Evolutionary conservation across 2,797 vertebrate genomes (phyloP).

Genomic region (Liasis olivaceus): DNA sequence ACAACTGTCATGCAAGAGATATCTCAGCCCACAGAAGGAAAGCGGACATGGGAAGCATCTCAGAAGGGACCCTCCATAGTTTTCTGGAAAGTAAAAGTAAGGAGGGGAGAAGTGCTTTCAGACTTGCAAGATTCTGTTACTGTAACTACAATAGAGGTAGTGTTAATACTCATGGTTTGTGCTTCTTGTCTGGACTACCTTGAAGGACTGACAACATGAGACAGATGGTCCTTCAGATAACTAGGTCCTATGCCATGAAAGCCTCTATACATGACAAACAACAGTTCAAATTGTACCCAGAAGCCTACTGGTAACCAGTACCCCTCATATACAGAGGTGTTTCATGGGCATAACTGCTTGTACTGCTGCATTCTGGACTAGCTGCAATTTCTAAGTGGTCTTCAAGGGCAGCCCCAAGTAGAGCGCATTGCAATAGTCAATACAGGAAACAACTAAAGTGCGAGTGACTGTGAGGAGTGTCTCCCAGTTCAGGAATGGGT

Average conservation of each 20-base stretch:
- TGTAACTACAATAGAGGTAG: background rate
- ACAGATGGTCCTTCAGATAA: background rate
- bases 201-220: background rate
- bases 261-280: too few relatives aligned
- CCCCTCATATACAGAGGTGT: too few relatives aligned
- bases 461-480: too few relatives aligned
- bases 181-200: background rate
- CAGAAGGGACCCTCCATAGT: background rate
- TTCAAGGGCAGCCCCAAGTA: too few relatives aligned
- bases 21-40: background rate
- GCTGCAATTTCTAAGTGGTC: too few relatives aligned
- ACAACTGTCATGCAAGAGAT: background rate
- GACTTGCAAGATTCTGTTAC: background rate
- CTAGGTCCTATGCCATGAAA: background rate
- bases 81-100: background rate
- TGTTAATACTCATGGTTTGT: background rate
- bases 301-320: too few relatives aligned
- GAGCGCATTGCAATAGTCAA: too few relatives aligned
- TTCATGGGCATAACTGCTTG: too few relatives aligned
- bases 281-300: too few relatives aligned
- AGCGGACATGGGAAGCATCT: background rate
- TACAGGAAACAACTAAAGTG: too few relatives aligned
- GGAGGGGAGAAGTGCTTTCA: background rate
- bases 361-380: too few relatives aligned
- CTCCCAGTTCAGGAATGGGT: too few relatives aligned